Evolutionary conservation across 2,113 vertebrate species (phyloP).

Genomic region (Oceanites oceanicus): DNA sequence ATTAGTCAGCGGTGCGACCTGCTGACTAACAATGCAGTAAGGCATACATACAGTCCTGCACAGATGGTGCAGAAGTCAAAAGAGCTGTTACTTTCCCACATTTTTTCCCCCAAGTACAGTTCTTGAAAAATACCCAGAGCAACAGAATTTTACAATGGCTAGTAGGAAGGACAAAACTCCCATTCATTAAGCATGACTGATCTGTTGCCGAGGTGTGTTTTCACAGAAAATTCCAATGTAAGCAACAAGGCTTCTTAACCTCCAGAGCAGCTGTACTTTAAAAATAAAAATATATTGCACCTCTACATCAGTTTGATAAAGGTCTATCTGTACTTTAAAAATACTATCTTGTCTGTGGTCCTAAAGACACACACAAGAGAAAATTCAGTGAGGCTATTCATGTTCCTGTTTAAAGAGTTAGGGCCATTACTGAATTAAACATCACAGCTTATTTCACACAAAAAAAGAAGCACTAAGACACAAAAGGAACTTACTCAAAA

Average conservation of each 20-base stretch:
- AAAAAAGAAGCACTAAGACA: background rate
- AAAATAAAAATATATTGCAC: background rate
- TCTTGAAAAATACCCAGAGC: background rate
- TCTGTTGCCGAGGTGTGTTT: background rate
- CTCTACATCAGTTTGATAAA: background rate
- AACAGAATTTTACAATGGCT: background rate
- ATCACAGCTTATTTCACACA: background rate
- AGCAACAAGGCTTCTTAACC: background rate
- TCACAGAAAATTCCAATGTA: background rate
- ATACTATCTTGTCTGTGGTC: background rate
- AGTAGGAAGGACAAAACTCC: background rate
- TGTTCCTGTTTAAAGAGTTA: background rate
- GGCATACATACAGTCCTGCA: rapidly evolving
- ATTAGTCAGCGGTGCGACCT: too few species aligned
- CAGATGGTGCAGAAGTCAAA: background rate
- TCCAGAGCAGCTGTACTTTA: background rate
- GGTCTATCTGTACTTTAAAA: background rate
- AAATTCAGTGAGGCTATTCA: background rate
- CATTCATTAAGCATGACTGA: background rate
- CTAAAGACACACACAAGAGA: background rate
- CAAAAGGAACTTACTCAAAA: background rate
- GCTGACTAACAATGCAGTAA: rapidly evolving
- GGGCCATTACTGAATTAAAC: background rate
- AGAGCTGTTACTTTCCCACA: background rate
- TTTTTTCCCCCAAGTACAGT: rapidly evolving